Conservation (phyloP, 2,797 vertebrate species). For the Amblyopsis hoosieri region DNA sequence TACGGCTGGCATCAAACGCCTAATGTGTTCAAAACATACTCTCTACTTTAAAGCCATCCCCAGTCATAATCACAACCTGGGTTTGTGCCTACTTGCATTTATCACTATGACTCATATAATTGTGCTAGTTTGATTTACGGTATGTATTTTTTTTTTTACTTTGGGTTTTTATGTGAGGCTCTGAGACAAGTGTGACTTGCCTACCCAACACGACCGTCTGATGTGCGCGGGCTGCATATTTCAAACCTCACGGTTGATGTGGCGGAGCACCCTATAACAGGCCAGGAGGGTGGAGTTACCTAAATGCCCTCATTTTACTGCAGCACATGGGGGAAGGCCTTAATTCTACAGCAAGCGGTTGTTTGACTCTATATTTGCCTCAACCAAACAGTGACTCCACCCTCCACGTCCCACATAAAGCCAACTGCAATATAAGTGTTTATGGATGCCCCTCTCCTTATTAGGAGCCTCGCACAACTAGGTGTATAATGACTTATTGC, state of each 20-base stretch:
- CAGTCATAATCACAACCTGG: slow-evolving; percentile 53
- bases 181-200: slow-evolving; percentile 45
- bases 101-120: slow-evolving; percentile 40
- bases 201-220: slow-evolving; percentile 15
- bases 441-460: slow-evolving; percentile 52
- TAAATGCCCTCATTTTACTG: slow-evolving; percentile 65
- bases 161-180: slow-evolving; percentile 30
- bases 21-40: slow-evolving; percentile 16
- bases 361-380: slow-evolving; percentile 75
- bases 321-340: slow-evolving; percentile 54
- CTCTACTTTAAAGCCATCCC: neutral
- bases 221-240: slow-evolving; percentile 45
- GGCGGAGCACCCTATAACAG: slow-evolving; percentile 57
- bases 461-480: slow-evolving; percentile 34
- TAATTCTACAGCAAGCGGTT: slow-evolving; percentile 77
- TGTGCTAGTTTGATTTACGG: no score
- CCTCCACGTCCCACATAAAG: slow-evolving; percentile 71
- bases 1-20: slow-evolving; percentile 9
- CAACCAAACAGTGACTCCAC: slow-evolving; percentile 74
- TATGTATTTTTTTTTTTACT: neutral
- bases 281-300: slow-evolving; percentile 66
- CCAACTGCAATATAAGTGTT: slow-evolving; percentile 55
- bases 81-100: slow-evolving; percentile 61
- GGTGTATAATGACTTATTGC: slow-evolving; percentile 41
- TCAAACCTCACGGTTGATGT: slow-evolving; percentile 64